These are phyloP conservation scores for Lepeophtheirus nordmannii DNA, from an alignment of 2,888 invertebrate genomes.

Conservation along the genomic window DNA sequence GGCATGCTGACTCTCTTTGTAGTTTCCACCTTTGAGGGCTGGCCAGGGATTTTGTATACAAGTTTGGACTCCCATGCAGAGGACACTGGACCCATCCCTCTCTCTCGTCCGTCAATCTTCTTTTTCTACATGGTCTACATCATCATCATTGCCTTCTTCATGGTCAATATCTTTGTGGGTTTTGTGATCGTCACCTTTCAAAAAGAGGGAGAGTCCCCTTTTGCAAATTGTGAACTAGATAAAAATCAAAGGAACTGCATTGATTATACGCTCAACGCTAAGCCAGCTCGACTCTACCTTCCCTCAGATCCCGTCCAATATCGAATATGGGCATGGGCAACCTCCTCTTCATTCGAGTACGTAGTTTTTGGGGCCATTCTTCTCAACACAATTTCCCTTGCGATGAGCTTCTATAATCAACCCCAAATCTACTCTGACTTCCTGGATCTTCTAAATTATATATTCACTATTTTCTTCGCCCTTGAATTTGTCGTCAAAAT, in stretches of 20 bases:
- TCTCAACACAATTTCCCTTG: constrained; percentile 5
- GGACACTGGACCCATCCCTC: background rate
- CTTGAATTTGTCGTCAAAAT: constrained; percentile 9
- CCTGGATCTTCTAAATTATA: constrained; percentile 4
- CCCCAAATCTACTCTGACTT: constrained; percentile 12
- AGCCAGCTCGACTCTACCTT: background rate
- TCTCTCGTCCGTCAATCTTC: constrained; percentile 1
- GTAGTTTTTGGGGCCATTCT: constrained; percentile 13
- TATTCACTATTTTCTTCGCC: constrained; percentile 10
- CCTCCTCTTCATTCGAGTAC: constrained; percentile 1
- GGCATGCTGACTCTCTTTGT: constrained; percentile 12
- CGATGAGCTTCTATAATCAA: constrained; percentile 16
- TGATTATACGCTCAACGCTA: constrained; percentile 7
- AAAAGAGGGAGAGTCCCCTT: constrained; percentile 11
- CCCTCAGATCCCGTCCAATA: constrained; percentile 12
- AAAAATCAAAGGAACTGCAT: constrained; percentile 18
- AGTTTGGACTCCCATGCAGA: constrained; percentile 4
- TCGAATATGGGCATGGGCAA: constrained; percentile 9
- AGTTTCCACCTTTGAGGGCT: constrained; percentile 11
- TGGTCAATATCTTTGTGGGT: constrained; percentile 99
- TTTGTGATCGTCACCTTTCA: constrained; percentile 96
- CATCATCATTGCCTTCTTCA: constrained; percentile 99
- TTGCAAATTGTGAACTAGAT: constrained; percentile 11
- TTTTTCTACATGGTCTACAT: constrained; percentile 80
- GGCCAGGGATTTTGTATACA: constrained; percentile 15